These are phyloP conservation scores for Halictus ligatus DNA, from an alignment of 2,888 invertebrate genomes.

Conservation along the genomic window DNA sequence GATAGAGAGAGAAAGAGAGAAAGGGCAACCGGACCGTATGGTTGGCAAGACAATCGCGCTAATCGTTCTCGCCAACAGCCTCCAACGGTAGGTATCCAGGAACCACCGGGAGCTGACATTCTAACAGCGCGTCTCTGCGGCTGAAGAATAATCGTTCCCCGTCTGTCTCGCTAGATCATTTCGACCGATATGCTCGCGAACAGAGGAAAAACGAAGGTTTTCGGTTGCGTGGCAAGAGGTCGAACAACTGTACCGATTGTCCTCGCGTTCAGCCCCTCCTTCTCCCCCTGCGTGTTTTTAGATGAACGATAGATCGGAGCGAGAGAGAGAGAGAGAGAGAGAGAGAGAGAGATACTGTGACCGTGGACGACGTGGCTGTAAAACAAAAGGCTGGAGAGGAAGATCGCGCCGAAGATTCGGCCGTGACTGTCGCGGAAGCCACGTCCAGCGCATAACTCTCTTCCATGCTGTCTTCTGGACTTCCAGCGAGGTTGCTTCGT, in stretches of 20 bases:
- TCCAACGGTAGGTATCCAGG: background rate
- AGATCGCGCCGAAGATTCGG: slow-evolving; percentile 78
- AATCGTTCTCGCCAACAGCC: slow-evolving; percentile 7
- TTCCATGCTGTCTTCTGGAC: background rate
- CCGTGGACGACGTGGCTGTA: slow-evolving; percentile 50
- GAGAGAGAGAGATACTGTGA: slow-evolving; percentile 33
- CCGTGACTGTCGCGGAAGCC: slow-evolving; percentile 76
- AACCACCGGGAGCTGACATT: background rate
- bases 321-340: no score
- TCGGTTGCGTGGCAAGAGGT: slow-evolving; percentile 44
- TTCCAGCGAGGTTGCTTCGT: background rate
- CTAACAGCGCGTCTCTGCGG: background rate
- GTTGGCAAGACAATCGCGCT: slow-evolving; percentile 3
- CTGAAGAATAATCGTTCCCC: background rate
- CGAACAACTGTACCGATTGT: slow-evolving; percentile 38
- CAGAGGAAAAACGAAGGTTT: slow-evolving; percentile 26
- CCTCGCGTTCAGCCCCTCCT: slow-evolving; percentile 21
- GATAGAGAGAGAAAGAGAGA: background rate
- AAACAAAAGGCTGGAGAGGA: slow-evolving; percentile 62
- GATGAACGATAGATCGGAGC: slow-evolving; percentile 75
- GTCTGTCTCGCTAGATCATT: slow-evolving; percentile 5
- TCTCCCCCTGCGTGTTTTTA: slow-evolving; percentile 55
- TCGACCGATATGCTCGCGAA: slow-evolving; percentile 9
- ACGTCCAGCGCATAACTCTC: slow-evolving; percentile 69
- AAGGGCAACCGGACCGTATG: background rate